Evolutionary conservation across 2,797 vertebrate species (phyloP).

Genomic region (Typhlichthys eigenmanni): DNA sequence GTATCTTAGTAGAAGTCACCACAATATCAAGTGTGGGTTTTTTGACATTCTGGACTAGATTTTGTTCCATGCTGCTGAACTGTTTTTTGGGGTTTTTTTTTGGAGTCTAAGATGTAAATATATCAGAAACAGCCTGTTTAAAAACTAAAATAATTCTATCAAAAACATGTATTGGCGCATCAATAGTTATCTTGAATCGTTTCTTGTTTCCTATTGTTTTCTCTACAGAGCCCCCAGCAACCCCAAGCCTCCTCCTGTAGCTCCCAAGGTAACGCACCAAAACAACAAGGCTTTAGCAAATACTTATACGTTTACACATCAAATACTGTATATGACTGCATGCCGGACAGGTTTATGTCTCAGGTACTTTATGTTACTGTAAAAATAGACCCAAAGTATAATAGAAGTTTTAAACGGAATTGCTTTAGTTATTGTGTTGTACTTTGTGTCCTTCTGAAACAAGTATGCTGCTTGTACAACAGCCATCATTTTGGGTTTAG

Average conservation of each 20-base stretch:
- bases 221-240: constrained; percentile 76
- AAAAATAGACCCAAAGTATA: too few relatives aligned
- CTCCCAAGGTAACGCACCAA: constrained; percentile 81
- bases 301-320: neutral
- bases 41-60: too few relatives aligned
- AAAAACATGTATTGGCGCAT: too few relatives aligned
- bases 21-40: constrained; percentile 9
- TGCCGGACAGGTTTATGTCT: neutral
- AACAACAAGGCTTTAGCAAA: constrained; percentile 63
- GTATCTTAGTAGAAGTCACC: constrained; percentile 1
- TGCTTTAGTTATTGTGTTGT: constrained; percentile 4
- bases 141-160: too few relatives aligned
- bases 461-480: constrained; percentile 48
- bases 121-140: constrained; percentile 7
- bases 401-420: neutral
- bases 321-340: neutral
- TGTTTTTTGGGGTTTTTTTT: too few relatives aligned
- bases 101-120: neutral
- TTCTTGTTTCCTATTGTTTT: constrained; percentile 24
- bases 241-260: constrained; percentile 80
- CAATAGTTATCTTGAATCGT: constrained; percentile 1
- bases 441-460: constrained; percentile 56
- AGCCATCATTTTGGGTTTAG: neutral
- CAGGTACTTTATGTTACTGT: too few relatives aligned
- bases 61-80: too few relatives aligned